phyloP scores from a whole-genome alignment of 2,888 invertebrate species.

The Lasioglossum vierecki region DNA sequence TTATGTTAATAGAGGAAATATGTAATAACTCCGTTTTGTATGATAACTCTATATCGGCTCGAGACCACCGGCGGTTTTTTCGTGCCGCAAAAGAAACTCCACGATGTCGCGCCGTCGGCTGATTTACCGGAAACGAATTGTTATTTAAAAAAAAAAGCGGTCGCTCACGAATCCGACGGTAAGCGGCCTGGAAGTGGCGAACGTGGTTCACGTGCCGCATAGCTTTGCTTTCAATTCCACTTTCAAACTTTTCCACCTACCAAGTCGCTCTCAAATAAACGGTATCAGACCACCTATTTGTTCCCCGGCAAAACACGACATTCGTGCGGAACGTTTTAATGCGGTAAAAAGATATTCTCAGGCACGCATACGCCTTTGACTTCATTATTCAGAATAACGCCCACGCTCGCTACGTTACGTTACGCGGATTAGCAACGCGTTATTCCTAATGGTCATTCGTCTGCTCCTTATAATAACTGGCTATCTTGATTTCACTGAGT shows the following conservation, averaged over 20 bases:
- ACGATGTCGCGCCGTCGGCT: not conserved
- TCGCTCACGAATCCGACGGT: constrained; percentile 63
- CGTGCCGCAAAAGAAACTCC: not conserved
- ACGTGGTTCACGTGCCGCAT: constrained; percentile 77
- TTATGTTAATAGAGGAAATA: constrained; percentile 56
- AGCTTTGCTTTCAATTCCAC: constrained; percentile 81
- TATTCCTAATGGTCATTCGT: constrained; percentile 40
- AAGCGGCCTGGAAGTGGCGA: constrained; percentile 69
- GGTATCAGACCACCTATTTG: constrained; percentile 74
- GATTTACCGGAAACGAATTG: constrained; percentile 59
- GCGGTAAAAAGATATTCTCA: constrained; percentile 73
- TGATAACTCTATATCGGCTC: constrained; percentile 29
- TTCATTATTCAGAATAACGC: constrained; percentile 56
- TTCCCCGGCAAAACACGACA: constrained; percentile 74
- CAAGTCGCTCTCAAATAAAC: constrained; percentile 68
- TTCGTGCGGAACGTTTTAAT: constrained; percentile 80
- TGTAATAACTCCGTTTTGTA: constrained; percentile 26
- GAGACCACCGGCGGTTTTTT: constrained; percentile 1
- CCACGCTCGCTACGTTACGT: constrained; percentile 8
- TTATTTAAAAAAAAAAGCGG: constrained; percentile 52
- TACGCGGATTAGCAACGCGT: constrained; percentile 19
- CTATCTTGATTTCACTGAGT: not conserved
- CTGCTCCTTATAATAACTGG: not conserved
- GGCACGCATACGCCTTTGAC: constrained; percentile 70
- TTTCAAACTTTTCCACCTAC: constrained; percentile 78